Evolutionary conservation across 2,797 vertebrate genomes (phyloP).

Genomic region (Chaenodraco wilsoni): DNA sequence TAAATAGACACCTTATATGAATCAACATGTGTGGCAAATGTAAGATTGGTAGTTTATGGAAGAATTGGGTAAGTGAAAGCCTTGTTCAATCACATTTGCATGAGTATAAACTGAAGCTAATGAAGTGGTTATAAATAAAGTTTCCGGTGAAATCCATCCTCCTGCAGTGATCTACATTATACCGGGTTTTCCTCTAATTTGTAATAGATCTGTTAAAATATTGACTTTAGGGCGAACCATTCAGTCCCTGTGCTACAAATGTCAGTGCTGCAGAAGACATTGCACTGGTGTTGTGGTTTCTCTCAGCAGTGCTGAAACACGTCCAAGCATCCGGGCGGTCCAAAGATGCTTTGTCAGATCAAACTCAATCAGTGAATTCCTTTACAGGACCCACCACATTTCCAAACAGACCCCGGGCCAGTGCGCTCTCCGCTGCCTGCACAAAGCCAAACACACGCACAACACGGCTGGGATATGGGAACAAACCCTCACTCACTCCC

Average conservation of each 20-base stretch:
- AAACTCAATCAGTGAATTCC: conserved; percentile 87
- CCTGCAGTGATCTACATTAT: neutral
- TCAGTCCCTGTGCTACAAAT: conserved; percentile 47
- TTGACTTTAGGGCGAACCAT: neutral
- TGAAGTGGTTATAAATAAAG: neutral
- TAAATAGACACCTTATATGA: neutral
- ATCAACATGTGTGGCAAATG: neutral
- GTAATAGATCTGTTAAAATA: conserved; percentile 21
- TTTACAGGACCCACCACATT: conserved; percentile 83
- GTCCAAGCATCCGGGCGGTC: conserved; percentile 86
- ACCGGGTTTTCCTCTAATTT: neutral
- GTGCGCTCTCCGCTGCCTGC: conserved; percentile 70
- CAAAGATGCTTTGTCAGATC: conserved; percentile 86
- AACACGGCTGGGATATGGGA: conserved; percentile 44
- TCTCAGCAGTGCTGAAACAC: conserved; percentile 82
- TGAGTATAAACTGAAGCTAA: neutral
- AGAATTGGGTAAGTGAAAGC: neutral
- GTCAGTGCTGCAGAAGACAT: conserved; percentile 65
- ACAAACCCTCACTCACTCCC: conserved; percentile 36
- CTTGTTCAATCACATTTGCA: neutral
- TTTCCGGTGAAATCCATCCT: neutral
- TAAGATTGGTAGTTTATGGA: neutral
- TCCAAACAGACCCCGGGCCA: conserved; percentile 81
- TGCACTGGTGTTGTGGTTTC: conserved; percentile 78
- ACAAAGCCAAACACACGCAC: conserved; percentile 70